A percentile compares a stretch with the other conserved stretches of the same genome.
Conservation (phyloP, 2,888 invertebrate species). For the Entomobrya proxima region DNA sequence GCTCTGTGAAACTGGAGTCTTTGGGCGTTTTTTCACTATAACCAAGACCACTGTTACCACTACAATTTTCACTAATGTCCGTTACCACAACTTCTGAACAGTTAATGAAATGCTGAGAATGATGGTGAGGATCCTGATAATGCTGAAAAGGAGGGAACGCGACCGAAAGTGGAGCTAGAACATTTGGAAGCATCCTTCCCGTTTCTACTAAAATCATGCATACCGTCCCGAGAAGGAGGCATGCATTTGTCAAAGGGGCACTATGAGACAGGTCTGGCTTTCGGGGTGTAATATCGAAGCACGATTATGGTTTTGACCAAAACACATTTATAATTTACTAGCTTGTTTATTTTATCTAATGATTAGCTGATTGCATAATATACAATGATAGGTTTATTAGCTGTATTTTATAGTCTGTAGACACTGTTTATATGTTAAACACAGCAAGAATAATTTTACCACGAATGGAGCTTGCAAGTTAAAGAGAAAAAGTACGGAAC, state of each 20-base stretch:
- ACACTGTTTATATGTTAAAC: no score
- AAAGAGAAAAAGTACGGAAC: no score
- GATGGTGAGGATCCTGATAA: not conserved
- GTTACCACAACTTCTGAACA: not conserved
- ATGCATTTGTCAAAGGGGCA: slow-evolving; percentile 44
- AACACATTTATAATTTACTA: no score
- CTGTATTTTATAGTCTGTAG: no score
- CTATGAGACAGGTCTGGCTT: slow-evolving; percentile 40
- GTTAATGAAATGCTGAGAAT: not conserved
- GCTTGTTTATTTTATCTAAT: no score
- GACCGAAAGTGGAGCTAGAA: slow-evolving; percentile 72
- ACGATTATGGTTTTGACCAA: no score
- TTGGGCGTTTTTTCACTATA: not conserved
- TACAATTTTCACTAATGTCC: not conserved
- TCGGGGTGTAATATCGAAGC: no score
- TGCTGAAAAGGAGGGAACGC: slow-evolving; percentile 45
- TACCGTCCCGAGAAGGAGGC: slow-evolving; percentile 49
- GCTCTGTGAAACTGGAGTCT: not conserved
- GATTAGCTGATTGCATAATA: no score
- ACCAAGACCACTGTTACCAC: not conserved
- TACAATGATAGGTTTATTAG: no score
- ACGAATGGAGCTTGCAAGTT: no score
- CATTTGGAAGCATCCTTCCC: slow-evolving; percentile 75
- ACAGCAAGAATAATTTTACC: no score
- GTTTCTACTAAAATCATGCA: slow-evolving; percentile 8